Evolutionary conservation across 2,888 invertebrate genomes (phyloP).

Genomic region (Tenthredo notha): DNA sequence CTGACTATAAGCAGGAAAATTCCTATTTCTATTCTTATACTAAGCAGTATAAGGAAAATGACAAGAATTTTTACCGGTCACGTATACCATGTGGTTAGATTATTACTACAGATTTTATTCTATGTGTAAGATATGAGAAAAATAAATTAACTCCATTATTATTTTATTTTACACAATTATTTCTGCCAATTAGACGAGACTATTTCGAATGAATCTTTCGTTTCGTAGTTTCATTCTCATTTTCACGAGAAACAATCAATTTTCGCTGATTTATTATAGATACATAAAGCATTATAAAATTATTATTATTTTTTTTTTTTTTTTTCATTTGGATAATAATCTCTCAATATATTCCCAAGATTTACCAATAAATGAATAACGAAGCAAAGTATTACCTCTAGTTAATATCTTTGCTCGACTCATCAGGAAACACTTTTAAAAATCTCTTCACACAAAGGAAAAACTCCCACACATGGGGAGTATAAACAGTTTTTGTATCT

Average conservation of each 20-base stretch:
- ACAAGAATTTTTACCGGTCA: neutral
- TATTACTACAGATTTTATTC: neutral
- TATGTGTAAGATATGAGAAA: neutral
- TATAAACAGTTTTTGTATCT: constrained; percentile 33
- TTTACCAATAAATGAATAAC: neutral
- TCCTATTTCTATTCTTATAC: neutral
- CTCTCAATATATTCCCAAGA: neutral
- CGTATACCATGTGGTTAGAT: neutral
- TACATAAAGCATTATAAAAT: no score
- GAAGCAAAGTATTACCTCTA: neutral
- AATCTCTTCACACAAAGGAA: constrained; percentile 45
- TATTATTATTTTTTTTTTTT: no score
- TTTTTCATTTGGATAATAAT: neutral
- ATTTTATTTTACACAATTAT: no score
- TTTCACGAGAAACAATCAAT: no score
- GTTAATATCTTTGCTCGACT: constrained; percentile 1
- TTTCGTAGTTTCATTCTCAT: neutral
- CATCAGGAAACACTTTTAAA: constrained; percentile 23
- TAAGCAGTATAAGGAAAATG: neutral
- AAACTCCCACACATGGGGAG: constrained; percentile 27
- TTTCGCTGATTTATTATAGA: no score
- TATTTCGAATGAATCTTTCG: no score
- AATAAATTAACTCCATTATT: neutral
- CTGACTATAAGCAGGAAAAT: neutral
- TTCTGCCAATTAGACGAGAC: neutral